Conservation (phyloP, 2,888 invertebrate genomes). For the Andrena minutula region DNA sequence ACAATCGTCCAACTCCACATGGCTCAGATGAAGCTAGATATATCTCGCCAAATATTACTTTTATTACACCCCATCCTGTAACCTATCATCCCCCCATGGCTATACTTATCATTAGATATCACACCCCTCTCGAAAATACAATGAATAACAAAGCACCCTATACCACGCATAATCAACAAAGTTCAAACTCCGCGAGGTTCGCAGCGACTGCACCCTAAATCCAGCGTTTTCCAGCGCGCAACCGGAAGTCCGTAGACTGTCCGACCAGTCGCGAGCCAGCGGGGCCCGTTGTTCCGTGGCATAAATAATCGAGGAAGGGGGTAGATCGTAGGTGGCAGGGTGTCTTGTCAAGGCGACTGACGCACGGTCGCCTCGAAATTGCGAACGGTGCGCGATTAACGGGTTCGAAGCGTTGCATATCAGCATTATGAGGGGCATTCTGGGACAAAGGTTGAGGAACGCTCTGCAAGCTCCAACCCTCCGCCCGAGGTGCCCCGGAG, state of each 20-base stretch:
- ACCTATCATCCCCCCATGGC: no score
- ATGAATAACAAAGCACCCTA: no score
- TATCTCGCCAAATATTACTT: no score
- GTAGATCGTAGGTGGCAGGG: constrained; percentile 65
- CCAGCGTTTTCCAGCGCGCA: not conserved
- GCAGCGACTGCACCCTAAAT: no score
- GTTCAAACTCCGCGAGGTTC: not conserved
- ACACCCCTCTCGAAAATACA: no score
- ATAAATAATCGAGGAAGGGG: constrained; percentile 70
- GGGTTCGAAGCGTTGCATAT: constrained; percentile 76
- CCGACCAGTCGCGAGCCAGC: not conserved
- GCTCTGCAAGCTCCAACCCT: constrained; percentile 71
- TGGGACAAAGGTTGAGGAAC: constrained; percentile 85
- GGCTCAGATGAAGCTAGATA: no score
- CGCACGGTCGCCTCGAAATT: constrained; percentile 71
- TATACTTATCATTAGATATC: no score
- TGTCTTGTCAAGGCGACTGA: constrained; percentile 16
- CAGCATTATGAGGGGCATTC: constrained; percentile 79
- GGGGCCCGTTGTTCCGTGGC: not conserved
- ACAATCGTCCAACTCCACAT: no score
- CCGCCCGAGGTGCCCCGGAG: constrained; percentile 55
- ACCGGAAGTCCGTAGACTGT: constrained; percentile 11
- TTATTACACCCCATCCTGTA: no score
- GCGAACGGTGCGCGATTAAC: constrained; percentile 77
- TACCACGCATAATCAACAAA: not conserved